Base-by-base conservation (phyloP, 1,140 invertebrate species). In the Coptotermes formosanus region DNA sequence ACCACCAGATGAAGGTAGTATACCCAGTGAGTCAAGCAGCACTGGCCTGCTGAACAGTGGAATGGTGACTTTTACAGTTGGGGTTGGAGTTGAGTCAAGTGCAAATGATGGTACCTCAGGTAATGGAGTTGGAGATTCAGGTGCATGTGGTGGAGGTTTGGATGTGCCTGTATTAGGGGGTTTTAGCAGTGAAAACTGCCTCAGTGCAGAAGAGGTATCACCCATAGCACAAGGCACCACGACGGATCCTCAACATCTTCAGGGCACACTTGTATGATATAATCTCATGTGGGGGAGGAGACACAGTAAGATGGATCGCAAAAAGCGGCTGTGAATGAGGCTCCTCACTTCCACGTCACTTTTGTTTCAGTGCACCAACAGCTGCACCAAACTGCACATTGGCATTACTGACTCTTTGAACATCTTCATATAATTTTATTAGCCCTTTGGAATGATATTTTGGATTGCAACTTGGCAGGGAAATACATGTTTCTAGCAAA, bases 181-280 rank as follows among this genome's bases (percentile, higher is more conserved):
- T 9, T 23, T 3, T 52, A 52, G 30, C 30, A 45, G 30, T 6
- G 83, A 30, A 11, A 52, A 86, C 12, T 83, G 38, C 83, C 44
- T 89, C 55, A 89, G 89, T 43, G 89, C 88, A 14, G 87, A 88
- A 69, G 83, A 86, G 45, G 87, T 87, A n/a, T 88, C 89, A 38
- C 52, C 87, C 83, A 87, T 89, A 0, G 90, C 90, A 87, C 89
- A 90, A 45, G 89, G 90, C 30, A 88, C 90, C 55, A 89, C 92
- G 9, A 92, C 94, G 44, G 95, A 96, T 89, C 94, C 95, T 3
- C 95, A 96, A 89, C 95, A 96, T 89, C 91, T 97, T 86, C 96
- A 97, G 91, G 96, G 96, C 87, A 97, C 96, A 89, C 97, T 97
- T 90, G 96, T 97, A 96, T 97, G 95, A 97, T 96, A 96, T 93